phyloP scores from a whole-genome alignment of 2,797 vertebrate genomes.

The Cryptoprocta ferox region DNA sequence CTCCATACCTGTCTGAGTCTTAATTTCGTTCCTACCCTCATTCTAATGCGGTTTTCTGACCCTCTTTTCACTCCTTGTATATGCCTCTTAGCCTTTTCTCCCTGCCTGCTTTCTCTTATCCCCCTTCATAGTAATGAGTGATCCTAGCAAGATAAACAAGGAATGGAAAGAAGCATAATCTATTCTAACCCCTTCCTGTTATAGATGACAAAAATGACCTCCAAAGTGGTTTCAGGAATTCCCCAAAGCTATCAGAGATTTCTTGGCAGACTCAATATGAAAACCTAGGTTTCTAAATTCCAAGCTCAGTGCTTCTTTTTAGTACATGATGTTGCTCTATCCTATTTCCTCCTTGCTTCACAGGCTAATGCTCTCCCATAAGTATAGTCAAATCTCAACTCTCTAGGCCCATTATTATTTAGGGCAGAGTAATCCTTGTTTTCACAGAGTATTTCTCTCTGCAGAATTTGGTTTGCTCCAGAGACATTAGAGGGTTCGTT shows the following conservation, averaged over 20 bases:
- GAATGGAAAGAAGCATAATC: not conserved
- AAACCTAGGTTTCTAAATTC: not conserved
- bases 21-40: not conserved
- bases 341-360: not conserved
- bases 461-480: conserved; percentile 42
- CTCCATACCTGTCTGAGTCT: not conserved
- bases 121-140: not conserved
- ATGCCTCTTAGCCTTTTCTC: not conserved
- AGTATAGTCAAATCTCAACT: conserved; percentile 40
- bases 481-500: not conserved
- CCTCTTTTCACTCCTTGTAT: not conserved
- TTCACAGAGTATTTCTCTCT: not conserved
- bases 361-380: conserved; percentile 33
- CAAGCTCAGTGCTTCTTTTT: not conserved
- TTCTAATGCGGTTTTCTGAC: not conserved
- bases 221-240: not conserved
- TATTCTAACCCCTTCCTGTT: not conserved
- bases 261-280: not conserved
- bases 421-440: conserved; percentile 42
- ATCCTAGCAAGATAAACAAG: not conserved
- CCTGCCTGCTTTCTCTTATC: not conserved
- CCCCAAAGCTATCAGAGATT: not conserved
- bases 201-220: not conserved
- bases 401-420: conserved; percentile 58
- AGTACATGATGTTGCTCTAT: not conserved